Evolutionary conservation across 2,888 invertebrate genomes (phyloP), one percentile per base, ranked within the genome.

Genomic region (Drosophila leonis): DNA sequence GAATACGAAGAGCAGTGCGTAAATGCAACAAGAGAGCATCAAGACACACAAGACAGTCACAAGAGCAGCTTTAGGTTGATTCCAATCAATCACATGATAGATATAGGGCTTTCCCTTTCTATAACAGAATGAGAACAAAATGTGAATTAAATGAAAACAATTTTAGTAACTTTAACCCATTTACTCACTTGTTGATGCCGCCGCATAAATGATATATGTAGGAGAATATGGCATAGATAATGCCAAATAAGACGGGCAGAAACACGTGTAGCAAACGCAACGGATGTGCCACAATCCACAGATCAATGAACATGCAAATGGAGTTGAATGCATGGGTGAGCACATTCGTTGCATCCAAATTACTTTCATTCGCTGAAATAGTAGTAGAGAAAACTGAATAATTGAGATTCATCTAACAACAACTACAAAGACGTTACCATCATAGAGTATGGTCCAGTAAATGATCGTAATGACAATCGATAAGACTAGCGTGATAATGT

Each of bases 21-120:
- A 92, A 6, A 93, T 78, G 66, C 88, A 80, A 29, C 92, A 91
- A 20, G 89, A 89, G 0, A 93, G 80, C 4, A 91, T 6, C 2
- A 93, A 51, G 4, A 92, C 89, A 15, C 91, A 93, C 24, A 91
- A 3, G 0, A 92, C 89, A 0, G 92, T 92, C 27, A 85, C 33
- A 0, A 83, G 67, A 0, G 93, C 84, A 0, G 93, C 82, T 24
- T 65, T 91, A 33, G 94, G 96, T 62, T 95, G 94, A 68, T 94
- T 93, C 97, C 97, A 97, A 92, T 97, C 95, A 41, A 97, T 93
- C 0, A 96, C 94, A 37, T 95, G 94, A 90, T 97, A 97, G 72
- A 97, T 96, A 68, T 94, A 95, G 0, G 94, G 94, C 12, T 94
- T 90, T 0, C 96, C 96, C 42, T 93, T 91, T 74, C 95, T 94